phyloP scores from a whole-genome alignment of 1,140 invertebrate genomes.

The Drosophila setifemur region DNA sequence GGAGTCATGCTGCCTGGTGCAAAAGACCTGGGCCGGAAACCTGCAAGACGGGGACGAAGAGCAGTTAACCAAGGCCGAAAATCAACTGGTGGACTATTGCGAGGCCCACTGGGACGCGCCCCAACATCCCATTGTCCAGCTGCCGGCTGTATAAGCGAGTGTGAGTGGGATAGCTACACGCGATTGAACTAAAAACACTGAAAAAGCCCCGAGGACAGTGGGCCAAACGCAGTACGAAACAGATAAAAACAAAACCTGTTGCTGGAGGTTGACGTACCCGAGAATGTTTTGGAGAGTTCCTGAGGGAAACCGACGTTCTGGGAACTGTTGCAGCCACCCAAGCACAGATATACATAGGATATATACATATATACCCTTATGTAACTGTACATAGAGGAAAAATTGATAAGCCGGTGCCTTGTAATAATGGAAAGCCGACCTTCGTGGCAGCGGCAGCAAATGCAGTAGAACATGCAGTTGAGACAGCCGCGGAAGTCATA shows the following conservation, averaged over 20 bases:
- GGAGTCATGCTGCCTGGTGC: constrained; percentile 84
- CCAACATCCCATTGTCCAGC: constrained; percentile 84
- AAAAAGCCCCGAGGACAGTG: constrained; percentile 57
- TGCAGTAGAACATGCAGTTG: constrained; percentile 51
- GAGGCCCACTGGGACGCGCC: constrained; percentile 84
- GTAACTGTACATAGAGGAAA: constrained; percentile 9
- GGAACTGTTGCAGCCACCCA: constrained; percentile 31
- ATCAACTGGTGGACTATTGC: constrained; percentile 84
- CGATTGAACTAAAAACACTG: constrained; percentile 29
- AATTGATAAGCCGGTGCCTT: constrained; percentile 41
- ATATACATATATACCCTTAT: too few relatives aligned
- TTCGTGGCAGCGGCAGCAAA: constrained; percentile 46
- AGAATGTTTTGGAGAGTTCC: constrained; percentile 75
- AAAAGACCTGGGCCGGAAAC: constrained; percentile 83
- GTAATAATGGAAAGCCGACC: constrained; percentile 54
- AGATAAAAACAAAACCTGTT: constrained; percentile 55
- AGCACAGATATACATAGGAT: constrained; percentile 35
- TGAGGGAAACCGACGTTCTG: constrained; percentile 65
- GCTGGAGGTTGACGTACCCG: constrained; percentile 62
- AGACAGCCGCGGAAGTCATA: constrained; percentile 64
- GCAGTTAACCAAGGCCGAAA: constrained; percentile 83
- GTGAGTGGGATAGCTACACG: not conserved
- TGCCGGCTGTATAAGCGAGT: constrained; percentile 84
- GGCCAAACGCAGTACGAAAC: constrained; percentile 55
- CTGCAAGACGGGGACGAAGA: constrained; percentile 81